A percentile compares a stretch with the other conserved stretches of the same genome.
phyloP scores from a whole-genome alignment of 2,888 invertebrate genomes.

The Scaptomyza cyrtandrae region DNA sequence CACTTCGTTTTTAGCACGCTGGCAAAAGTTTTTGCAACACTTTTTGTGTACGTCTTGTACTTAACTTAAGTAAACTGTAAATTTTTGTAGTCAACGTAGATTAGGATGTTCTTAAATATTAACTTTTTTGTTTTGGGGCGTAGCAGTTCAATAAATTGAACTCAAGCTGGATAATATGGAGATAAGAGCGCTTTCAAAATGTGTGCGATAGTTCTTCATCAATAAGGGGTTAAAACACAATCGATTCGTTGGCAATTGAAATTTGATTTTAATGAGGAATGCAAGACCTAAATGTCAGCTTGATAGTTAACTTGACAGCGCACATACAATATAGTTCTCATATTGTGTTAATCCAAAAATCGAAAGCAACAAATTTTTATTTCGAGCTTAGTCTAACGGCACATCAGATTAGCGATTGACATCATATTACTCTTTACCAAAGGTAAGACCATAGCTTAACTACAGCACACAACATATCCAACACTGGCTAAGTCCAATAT shows the following conservation, averaged over 20 bases:
- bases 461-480: neutral
- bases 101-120: neutral
- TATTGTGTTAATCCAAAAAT: conserved; percentile 43
- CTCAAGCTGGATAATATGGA: too few species aligned
- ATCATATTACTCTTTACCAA: conserved; percentile 24
- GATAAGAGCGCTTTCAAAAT: too few species aligned
- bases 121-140: neutral
- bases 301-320: conserved; percentile 18
- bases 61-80: neutral
- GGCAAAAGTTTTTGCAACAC: conserved; percentile 6
- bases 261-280: neutral
- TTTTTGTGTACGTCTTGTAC: conserved; percentile 50
- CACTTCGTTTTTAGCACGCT: conserved; percentile 6
- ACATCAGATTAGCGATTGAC: conserved; percentile 37
- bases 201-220: neutral
- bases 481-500: too few species aligned
- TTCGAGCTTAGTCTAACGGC: conserved; percentile 26
- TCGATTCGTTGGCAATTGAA: neutral
- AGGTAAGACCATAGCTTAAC: conserved; percentile 1
- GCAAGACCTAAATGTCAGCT: conserved; percentile 22
- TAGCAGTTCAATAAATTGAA: too few species aligned
- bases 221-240: neutral
- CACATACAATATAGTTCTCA: conserved; percentile 34
- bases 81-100: neutral
- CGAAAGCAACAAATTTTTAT: conserved; percentile 41